phyloP scores from a whole-genome alignment of 1,140 invertebrate species.

The Parasteatoda tepidariorum region DNA sequence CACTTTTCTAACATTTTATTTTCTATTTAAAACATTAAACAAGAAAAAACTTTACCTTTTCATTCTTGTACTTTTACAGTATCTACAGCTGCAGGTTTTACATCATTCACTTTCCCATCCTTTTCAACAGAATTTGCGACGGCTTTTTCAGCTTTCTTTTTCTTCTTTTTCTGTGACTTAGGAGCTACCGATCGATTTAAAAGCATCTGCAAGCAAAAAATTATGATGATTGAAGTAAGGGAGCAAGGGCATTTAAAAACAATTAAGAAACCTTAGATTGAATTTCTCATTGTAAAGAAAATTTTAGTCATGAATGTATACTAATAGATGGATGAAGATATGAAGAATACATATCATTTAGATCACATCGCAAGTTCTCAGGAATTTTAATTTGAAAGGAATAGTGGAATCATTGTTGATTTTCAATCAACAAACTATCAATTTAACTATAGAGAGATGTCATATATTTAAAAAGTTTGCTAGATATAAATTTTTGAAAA shows the following conservation, averaged over 20 bases:
- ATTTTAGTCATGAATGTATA: background rate
- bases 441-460: no score
- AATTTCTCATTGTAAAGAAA: background rate
- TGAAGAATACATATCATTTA: no score
- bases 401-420: no score
- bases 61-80: conserved; percentile 49
- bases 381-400: no score
- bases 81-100: conserved; percentile 42
- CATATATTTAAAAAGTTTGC: no score
- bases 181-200: conserved; percentile 48
- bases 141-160: conserved; percentile 74
- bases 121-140: conserved; percentile 67
- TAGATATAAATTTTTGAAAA: no score
- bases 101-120: conserved; percentile 14
- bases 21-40: background rate
- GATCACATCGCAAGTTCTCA: no score
- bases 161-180: conserved; percentile 62
- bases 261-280: no score
- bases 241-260: background rate
- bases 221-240: background rate
- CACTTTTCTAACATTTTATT: background rate
- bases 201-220: conserved; percentile 11
- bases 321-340: background rate
- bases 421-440: no score
- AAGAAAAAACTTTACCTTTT: conserved; percentile 20